phyloP scores from a whole-genome alignment of 2,113 vertebrate genomes.

The Oenanthe oenanthe region DNA sequence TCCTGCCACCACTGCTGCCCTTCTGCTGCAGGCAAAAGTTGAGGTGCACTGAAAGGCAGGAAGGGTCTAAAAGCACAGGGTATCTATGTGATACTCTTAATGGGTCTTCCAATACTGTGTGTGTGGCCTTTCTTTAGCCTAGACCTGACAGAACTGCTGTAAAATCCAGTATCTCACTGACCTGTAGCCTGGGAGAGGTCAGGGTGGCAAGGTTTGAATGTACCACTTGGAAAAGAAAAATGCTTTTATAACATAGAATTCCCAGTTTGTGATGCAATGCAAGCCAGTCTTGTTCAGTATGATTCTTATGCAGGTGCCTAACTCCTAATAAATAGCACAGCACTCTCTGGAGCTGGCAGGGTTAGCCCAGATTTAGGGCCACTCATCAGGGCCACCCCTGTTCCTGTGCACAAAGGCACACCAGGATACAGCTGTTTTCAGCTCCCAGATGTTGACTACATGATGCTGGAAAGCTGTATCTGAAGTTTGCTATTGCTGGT shows the following conservation, averaged over 20 bases:
- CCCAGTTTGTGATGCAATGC: background rate
- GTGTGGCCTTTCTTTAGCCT: background rate
- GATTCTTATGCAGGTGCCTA: background rate
- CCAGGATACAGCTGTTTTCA: background rate
- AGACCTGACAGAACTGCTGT: background rate
- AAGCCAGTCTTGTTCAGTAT: accelerated
- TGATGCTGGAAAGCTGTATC: background rate
- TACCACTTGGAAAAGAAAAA: background rate
- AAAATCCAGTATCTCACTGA: background rate
- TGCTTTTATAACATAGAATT: background rate
- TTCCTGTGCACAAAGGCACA: background rate
- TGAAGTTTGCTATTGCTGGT: background rate
- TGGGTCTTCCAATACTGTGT: background rate
- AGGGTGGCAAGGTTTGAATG: background rate
- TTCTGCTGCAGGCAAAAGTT: conserved; percentile 19
- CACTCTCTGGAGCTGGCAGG: background rate
- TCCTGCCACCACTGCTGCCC: background rate
- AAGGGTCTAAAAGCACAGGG: background rate
- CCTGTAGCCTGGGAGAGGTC: background rate
- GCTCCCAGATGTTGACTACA: background rate
- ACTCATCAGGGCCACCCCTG: background rate
- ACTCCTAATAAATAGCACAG: background rate
- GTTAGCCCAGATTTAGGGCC: background rate
- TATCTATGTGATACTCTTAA: background rate
- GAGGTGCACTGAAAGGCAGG: background rate